Evolutionary conservation across 2,888 invertebrate genomes (phyloP).

Genomic region (Altica lythri): DNA sequence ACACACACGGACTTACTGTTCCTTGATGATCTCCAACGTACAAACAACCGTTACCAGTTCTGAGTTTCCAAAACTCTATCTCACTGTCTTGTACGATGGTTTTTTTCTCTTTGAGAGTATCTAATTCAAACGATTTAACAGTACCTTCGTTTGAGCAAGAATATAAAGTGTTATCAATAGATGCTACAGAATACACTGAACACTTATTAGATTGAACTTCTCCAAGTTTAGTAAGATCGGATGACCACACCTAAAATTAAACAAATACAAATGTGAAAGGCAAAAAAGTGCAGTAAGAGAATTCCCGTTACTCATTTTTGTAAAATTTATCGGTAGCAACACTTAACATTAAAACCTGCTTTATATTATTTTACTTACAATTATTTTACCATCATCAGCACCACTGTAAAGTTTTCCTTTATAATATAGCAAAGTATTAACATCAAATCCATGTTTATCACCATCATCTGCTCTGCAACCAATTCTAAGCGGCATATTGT

Average conservation of each 20-base stretch:
- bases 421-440: constrained; percentile 54
- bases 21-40: constrained; percentile 68
- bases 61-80: constrained; percentile 57
- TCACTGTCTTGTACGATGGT: constrained; percentile 51
- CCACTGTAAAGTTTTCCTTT: constrained; percentile 59
- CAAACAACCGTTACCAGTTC: constrained; percentile 54
- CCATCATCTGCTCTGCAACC: constrained; percentile 51
- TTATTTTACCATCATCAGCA: constrained; percentile 60
- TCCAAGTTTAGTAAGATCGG: constrained; percentile 55
- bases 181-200: constrained; percentile 66
- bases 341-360: not conserved
- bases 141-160: constrained; percentile 69
- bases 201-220: constrained; percentile 64
- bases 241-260: constrained; percentile 57
- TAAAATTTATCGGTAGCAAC: too few relatives aligned
- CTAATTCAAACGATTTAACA: constrained; percentile 63
- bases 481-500: constrained; percentile 49
- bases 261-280: not conserved
- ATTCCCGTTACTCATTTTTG: too few relatives aligned
- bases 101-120: constrained; percentile 54
- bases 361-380: constrained; percentile 49
- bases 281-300: too few relatives aligned
- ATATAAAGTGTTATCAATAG: constrained; percentile 61
- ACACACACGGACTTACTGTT: constrained; percentile 60
- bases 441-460: constrained; percentile 57